Conservation (phyloP, 1,140 invertebrate species). For the Bilobella aurantiaca region DNA sequence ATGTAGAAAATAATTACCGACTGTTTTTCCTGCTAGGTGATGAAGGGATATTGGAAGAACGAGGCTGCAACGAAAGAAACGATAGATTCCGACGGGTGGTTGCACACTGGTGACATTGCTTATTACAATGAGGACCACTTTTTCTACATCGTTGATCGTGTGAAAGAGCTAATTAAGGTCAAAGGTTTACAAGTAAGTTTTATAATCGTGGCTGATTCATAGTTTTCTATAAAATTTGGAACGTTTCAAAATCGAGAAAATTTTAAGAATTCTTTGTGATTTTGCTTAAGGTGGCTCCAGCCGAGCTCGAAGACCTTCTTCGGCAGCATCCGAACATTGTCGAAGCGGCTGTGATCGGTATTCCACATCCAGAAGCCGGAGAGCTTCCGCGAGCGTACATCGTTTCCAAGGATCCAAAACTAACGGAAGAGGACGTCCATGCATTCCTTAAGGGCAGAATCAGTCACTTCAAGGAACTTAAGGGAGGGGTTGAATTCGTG, state of each 20-base stretch:
- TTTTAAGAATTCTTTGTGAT: not conserved
- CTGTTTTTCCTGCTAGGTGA: slow-evolving; percentile 13
- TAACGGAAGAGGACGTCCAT: slow-evolving; percentile 51
- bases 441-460: slow-evolving; percentile 50
- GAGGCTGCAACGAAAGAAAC: slow-evolving; percentile 55
- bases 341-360: slow-evolving; percentile 49
- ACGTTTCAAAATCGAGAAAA: not conserved
- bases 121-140: slow-evolving; percentile 48
- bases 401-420: slow-evolving; percentile 41
- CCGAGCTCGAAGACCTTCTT: slow-evolving; percentile 47
- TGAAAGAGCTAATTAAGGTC: slow-evolving; percentile 85
- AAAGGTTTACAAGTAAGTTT: slow-evolving; percentile 62
- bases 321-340: slow-evolving; percentile 42
- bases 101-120: slow-evolving; percentile 57
- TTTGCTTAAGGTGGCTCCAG: slow-evolving; percentile 52
- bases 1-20: not conserved
- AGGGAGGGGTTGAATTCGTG: slow-evolving; percentile 42
- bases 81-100: slow-evolving; percentile 62
- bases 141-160: slow-evolving; percentile 66
- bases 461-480: slow-evolving; percentile 56
- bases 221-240: not conserved
- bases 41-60: slow-evolving; percentile 39
- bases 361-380: slow-evolving; percentile 44
- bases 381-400: slow-evolving; percentile 56
- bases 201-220: not conserved